A percentile compares a stretch with the other conserved stretches of the same genome.
These are phyloP conservation scores for Agrypnia vestita DNA, from an alignment of 1,140 invertebrate genomes.

Conservation along the genomic window DNA sequence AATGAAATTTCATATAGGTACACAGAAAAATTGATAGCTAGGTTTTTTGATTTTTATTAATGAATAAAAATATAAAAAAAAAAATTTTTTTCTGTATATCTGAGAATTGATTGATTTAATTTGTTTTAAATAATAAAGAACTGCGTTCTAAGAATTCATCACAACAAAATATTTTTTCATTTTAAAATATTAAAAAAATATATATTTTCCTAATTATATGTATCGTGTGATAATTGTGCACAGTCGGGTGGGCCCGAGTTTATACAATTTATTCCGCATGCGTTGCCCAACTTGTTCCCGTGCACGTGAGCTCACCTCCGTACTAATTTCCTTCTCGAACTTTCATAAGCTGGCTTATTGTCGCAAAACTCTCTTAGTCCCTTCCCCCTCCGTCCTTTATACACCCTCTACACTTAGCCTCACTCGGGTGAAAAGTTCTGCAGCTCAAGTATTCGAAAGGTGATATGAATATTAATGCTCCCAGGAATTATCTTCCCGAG, in stretches of 20 bases:
- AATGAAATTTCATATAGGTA: no score
- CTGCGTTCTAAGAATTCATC: no score
- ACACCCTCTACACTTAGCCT: slow-evolving; percentile 37
- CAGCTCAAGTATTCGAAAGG: slow-evolving; percentile 56
- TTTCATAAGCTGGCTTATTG: slow-evolving; percentile 62
- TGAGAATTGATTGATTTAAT: no score
- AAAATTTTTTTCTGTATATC: no score
- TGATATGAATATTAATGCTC: slow-evolving; percentile 61
- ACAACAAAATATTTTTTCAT: no score
- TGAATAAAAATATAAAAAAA: no score
- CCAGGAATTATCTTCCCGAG: slow-evolving; percentile 53
- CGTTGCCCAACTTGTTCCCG: slow-evolving; percentile 45
- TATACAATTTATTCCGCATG: slow-evolving; percentile 45
- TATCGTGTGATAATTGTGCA: no score
- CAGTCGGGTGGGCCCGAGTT: not conserved
- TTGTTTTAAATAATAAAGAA: no score
- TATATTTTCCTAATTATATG: no score
- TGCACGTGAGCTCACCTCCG: slow-evolving; percentile 49
- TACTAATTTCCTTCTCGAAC: slow-evolving; percentile 60
- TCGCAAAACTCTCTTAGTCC: slow-evolving; percentile 57
- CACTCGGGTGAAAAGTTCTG: slow-evolving; percentile 57
- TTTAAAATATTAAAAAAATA: no score
- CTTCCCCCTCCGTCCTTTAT: slow-evolving; percentile 4
- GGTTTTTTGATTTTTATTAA: no score
- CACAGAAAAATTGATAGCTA: no score